Conservation (phyloP, 92 coral and sea anemone species). For the Porites evermanni region DNA sequence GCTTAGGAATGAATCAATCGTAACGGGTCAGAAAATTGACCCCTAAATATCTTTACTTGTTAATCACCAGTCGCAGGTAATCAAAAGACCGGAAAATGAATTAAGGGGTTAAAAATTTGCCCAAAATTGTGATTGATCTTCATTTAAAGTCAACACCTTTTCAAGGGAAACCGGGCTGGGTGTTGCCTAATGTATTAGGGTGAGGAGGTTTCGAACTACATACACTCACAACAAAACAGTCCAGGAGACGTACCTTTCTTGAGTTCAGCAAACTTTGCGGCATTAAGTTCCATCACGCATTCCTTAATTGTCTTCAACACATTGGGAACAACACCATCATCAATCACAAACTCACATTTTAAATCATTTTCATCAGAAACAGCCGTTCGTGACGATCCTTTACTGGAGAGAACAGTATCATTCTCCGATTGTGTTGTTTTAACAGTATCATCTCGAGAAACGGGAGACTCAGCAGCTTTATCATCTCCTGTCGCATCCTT, state of each 20-base stretch:
- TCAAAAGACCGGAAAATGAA: too few species aligned
- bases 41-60: too few species aligned
- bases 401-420: constrained; percentile 20
- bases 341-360: constrained; percentile 73
- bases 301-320: constrained; percentile 75
- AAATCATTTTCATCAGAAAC: constrained; percentile 56
- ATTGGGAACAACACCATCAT: constrained; percentile 66
- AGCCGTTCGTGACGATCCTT: constrained; percentile 37
- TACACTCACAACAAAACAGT: not conserved
- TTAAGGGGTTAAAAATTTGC: too few species aligned
- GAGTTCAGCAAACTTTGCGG: constrained; percentile 67
- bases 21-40: too few species aligned
- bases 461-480: not conserved
- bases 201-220: not conserved
- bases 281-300: constrained; percentile 69
- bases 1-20: too few species aligned
- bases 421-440: constrained; percentile 3
- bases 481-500: not conserved
- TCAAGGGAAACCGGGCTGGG: too few species aligned
- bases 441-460: not conserved
- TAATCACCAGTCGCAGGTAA: too few species aligned
- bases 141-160: too few species aligned
- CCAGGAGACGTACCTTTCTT: constrained; percentile 52
- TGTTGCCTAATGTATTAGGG: too few species aligned
- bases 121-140: too few species aligned